A percentile compares a stretch with the other conserved stretches of the same genome.
phyloP scores from a whole-genome alignment of 2,113 vertebrate species.

The Colius striatus region DNA sequence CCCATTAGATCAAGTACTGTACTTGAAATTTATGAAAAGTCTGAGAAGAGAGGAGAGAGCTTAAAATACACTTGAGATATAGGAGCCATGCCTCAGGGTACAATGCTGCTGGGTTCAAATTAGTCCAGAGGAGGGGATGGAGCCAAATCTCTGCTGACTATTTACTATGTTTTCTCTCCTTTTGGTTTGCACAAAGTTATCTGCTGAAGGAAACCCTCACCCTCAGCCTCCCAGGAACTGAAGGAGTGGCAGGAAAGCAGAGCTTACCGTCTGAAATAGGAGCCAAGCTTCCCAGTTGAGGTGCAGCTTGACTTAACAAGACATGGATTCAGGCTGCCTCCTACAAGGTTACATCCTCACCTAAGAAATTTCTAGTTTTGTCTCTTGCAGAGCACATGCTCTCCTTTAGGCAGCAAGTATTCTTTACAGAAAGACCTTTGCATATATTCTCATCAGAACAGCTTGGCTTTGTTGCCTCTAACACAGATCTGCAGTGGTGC shows the following conservation, averaged over 20 bases:
- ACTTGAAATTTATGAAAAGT: neutral
- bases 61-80: neutral
- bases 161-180: neutral
- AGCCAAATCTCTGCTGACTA: neutral
- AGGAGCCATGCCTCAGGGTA: neutral
- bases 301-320: no score
- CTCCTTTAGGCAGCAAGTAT: rapidly evolving
- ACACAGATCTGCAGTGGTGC: neutral
- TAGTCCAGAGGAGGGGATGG: neutral
- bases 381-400: neutral
- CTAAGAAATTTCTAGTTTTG: neutral
- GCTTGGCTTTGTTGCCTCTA: neutral
- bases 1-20: neutral
- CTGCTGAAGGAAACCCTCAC: neutral
- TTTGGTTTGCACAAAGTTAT: neutral
- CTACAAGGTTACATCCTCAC: neutral
- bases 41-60: neutral
- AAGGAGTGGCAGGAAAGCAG: neutral
- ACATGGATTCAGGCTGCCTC: neutral
- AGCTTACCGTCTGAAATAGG: neutral
- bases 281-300: neutral
- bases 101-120: rapidly evolving
- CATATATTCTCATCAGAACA: rapidly evolving
- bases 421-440: neutral
- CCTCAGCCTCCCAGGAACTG: neutral